Base-by-base conservation (phyloP, 2,113 vertebrate species). In the Dolichotis patagonum region DNA sequence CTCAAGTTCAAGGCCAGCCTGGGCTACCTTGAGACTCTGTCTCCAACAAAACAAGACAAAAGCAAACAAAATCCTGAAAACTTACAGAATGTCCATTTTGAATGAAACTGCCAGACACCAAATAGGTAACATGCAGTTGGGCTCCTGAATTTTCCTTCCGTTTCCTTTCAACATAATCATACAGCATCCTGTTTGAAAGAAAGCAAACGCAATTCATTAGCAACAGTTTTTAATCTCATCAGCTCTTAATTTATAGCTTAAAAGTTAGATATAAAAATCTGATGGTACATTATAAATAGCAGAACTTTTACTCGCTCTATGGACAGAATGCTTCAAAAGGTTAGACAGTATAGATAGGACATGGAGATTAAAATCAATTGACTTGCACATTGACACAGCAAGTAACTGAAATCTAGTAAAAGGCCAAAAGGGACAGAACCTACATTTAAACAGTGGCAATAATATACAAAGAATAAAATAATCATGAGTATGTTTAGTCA, bases 151-250 rank as follows among this genome's bases (percentile, higher is more conserved):
- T 99, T 96, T 99, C 99, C 96, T 99, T 99, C 85, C 99, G 98
- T 65, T 99, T 99, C 97, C 99, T 99, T 96, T 99, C 99, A 94
- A 99, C 98, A 8, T 99, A 99, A 69, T 99, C 99, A 65, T 98
- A 99, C 2, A 99, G 98, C 99, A 99, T 99, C 83, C 99, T 99
- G 98, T 95, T 97, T 63, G 60, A 96, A 95, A 96, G 41, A 90
- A 96, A n/a, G 30, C 16, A 97, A 26, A 94, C 89, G n/a, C 54
- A 78, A 92, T 28, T 90, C 85, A 91, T 96, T 88, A 96, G 35
- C 63, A 80, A 88, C 38, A 67, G 32, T 49, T 90, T 91, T 95
- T 85, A 69, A 69, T 22, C 62, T 85, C 75, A 91, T 86, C 69
- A 87, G 73, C 38, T 96, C 77, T 89, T 78, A 81, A 95, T 84